Conservation (phyloP, 2,888 invertebrate species). For the Stramonita haemastoma region DNA sequence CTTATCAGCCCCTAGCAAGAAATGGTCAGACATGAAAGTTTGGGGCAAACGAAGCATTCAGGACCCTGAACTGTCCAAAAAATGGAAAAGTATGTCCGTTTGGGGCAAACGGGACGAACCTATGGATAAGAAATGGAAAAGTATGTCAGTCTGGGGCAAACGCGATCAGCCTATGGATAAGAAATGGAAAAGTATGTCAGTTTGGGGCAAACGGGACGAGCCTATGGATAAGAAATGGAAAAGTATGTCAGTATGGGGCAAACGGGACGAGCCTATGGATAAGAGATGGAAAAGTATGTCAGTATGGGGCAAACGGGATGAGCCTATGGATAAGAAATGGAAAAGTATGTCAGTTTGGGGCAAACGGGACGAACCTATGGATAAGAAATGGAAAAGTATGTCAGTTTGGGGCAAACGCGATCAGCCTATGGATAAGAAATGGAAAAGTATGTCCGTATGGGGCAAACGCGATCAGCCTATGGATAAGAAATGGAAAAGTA, state of each 20-base stretch:
- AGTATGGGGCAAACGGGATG: conserved; percentile 29
- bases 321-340: conserved; percentile 27
- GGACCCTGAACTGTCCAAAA: not conserved
- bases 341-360: conserved; percentile 29
- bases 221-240: conserved; percentile 24
- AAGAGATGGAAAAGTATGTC: conserved; percentile 24
- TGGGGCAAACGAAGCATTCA: conserved; percentile 19
- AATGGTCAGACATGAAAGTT: not conserved
- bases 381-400: conserved; percentile 21
- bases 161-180: not conserved
- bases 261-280: not conserved
- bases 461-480: not conserved
- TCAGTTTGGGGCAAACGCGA: conserved; percentile 23
- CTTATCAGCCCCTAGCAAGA: not conserved
- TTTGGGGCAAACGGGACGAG: conserved; percentile 24
- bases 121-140: conserved; percentile 33
- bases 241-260: not conserved
- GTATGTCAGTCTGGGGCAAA: conserved; percentile 35
- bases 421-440: conserved; percentile 1
- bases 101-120: conserved; percentile 29
- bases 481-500: conserved; percentile 1
- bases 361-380: not conserved
- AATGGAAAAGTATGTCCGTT: conserved; percentile 11
- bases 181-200: conserved; percentile 13
- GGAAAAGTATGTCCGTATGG: conserved; percentile 19